Base-by-base conservation (phyloP, 2,113 vertebrate genomes). In the Brienomyrus longianalis region DNA sequence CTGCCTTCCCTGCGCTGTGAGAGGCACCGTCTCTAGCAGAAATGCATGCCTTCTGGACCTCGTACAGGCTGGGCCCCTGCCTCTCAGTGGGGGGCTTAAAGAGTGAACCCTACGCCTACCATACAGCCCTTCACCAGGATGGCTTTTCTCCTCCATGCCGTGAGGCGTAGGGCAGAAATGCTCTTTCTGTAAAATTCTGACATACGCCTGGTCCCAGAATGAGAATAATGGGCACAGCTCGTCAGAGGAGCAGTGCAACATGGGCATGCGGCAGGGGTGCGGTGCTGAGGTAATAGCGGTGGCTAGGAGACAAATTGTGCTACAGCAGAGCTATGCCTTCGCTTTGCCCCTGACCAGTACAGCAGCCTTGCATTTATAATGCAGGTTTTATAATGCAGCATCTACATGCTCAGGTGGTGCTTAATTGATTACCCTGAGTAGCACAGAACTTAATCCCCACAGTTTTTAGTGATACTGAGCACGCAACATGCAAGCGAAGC, bases 61-160 rank as follows among this genome's bases (percentile, higher is more conserved):
- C 27, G 27, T 70, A 31, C 10, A 31, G 62, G 62, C 66, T 45
- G 84, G 89, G 89, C 11, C 2, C 31, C 35, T 89, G 54, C 8
- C 85, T 87, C 62, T 74, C 89, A 8, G 88, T 86, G 86, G 74
- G 74, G 74, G 74, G 85, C 89, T 74, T 83, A 74, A 83, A 92
- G 62, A 93, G 89, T 51, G 70, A 86, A 50, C 19, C 51, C 2
- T 0, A 35, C 15, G n/a, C 50, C 52, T 59, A 85, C 88, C 89
- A 86, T 35, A 13, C 52, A 43, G 15, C 35, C 35, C 74, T 43
- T 70, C 74, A 35, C 17, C 10, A 80, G 52, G 21, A 50, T 5
- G 59, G 5, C 15, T 9, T 52, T 80, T 39, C 50, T 50, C 13
- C 70, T 89, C 23, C 35, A 3, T 15, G 62, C 47, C 15, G 13